phyloP scores from a whole-genome alignment of 35 echinoderm and acorn worm species.

The Ophioderma brevispina region DNA sequence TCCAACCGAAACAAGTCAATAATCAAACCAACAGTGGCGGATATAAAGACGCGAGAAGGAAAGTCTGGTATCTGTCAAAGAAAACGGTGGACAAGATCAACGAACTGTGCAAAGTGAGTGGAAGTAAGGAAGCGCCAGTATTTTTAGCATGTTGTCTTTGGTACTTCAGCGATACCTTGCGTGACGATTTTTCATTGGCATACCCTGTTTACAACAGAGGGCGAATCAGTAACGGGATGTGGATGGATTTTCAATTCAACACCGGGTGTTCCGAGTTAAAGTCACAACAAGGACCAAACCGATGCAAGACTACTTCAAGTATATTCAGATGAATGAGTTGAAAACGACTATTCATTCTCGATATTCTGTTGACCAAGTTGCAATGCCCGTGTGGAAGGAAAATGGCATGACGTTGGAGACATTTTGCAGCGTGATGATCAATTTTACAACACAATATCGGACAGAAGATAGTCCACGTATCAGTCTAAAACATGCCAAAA shows the following conservation, averaged over 20 bases:
- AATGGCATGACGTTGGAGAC: background rate
- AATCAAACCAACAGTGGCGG: background rate
- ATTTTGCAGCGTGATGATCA: background rate
- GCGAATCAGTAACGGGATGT: background rate
- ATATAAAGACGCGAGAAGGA: background rate
- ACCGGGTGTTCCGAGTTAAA: constrained; percentile 1
- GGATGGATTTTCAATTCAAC: background rate
- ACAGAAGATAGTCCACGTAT: background rate
- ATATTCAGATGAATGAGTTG: background rate
- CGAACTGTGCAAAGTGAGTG: background rate
- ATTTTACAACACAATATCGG: background rate
- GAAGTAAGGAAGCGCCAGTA: background rate
- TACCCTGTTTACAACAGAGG: background rate
- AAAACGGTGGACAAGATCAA: background rate
- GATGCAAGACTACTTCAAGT: background rate
- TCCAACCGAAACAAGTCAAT: background rate
- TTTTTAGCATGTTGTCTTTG: background rate
- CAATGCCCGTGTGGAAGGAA: background rate
- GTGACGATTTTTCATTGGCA: constrained; percentile 3
- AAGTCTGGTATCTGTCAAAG: background rate
- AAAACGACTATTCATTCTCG: background rate
- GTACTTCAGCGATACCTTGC: background rate
- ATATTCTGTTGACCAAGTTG: background rate
- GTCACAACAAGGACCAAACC: constrained; percentile 8
- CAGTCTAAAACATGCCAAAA: constrained; percentile 7